Percentiles rank a stretch among this genome's conserved stretches.
Conservation (phyloP, 2,797 vertebrate species). For the Acanthurus leucopareius region DNA sequence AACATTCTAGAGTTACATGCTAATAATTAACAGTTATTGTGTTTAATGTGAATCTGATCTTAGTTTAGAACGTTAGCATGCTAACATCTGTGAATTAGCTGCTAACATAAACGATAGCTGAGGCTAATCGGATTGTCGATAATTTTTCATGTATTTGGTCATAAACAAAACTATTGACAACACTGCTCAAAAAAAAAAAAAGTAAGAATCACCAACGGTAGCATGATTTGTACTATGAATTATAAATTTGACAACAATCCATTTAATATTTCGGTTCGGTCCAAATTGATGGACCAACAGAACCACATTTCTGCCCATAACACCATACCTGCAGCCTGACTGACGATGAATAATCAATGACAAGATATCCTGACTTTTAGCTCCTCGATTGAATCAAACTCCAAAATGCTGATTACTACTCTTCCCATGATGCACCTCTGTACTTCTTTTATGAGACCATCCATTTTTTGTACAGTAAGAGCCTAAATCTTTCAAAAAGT, state of each 20-base stretch:
- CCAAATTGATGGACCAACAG: not conserved
- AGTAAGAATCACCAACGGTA: not conserved
- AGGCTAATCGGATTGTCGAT: too few relatives aligned
- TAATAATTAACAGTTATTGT: too few relatives aligned
- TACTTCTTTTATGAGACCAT: not conserved
- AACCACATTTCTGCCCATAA: not conserved
- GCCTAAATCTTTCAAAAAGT: not conserved
- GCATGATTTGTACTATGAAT: not conserved
- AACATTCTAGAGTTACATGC: too few relatives aligned
- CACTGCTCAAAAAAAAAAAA: too few relatives aligned
- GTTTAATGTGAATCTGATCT: too few relatives aligned
- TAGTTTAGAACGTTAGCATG: too few relatives aligned
- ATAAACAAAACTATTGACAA: too few relatives aligned
- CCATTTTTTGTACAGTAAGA: not conserved
- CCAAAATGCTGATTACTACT: not conserved
- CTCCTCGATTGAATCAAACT: not conserved
- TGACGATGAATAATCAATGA: not conserved
- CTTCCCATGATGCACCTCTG: not conserved
- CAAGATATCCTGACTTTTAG: not conserved
- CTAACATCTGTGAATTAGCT: too few relatives aligned
- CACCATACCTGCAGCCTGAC: not conserved
- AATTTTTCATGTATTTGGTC: too few relatives aligned
- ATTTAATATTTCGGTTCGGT: not conserved
- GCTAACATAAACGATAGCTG: too few relatives aligned
- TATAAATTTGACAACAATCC: not conserved